These are phyloP conservation scores for Phyllostomus hastatus DNA, from an alignment of 2,113 vertebrate genomes.

Conservation along the genomic window DNA sequence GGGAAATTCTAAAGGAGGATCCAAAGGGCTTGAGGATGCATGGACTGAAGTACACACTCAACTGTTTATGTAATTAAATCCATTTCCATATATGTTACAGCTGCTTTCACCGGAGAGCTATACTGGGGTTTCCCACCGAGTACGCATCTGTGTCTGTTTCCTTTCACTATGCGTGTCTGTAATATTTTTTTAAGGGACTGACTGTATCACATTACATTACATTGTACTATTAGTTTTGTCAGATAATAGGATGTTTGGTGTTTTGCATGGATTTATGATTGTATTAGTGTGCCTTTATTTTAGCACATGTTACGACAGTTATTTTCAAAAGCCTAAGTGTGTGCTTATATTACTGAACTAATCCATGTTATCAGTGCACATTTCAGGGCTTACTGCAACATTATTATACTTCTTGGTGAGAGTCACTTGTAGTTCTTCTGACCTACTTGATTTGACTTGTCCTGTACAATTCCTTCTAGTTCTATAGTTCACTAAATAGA, in stretches of 20 bases:
- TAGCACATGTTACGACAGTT: background rate
- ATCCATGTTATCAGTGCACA: background rate
- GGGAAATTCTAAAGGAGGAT: background rate
- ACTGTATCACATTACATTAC: background rate
- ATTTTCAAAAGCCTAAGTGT: constrained; percentile 2
- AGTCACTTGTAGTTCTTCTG: background rate
- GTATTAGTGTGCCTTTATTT: background rate
- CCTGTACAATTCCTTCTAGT: background rate
- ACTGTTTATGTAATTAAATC: background rate
- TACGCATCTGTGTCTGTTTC: background rate
- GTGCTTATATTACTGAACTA: background rate
- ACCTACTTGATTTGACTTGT: background rate
- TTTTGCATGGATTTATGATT: background rate
- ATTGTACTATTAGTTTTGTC: background rate
- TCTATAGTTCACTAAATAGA: background rate
- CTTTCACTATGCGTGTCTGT: background rate
- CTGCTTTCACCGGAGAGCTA: background rate
- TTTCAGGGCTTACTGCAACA: background rate
- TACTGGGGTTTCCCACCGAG: background rate
- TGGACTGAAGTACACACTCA: background rate
- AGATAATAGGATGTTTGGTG: background rate
- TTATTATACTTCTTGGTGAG: background rate
- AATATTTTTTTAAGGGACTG: background rate
- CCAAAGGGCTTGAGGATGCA: background rate
- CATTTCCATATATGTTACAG: background rate